Evolutionary conservation across 2,888 invertebrate species (phyloP).

Genomic region (Callimorpha dominula): DNA sequence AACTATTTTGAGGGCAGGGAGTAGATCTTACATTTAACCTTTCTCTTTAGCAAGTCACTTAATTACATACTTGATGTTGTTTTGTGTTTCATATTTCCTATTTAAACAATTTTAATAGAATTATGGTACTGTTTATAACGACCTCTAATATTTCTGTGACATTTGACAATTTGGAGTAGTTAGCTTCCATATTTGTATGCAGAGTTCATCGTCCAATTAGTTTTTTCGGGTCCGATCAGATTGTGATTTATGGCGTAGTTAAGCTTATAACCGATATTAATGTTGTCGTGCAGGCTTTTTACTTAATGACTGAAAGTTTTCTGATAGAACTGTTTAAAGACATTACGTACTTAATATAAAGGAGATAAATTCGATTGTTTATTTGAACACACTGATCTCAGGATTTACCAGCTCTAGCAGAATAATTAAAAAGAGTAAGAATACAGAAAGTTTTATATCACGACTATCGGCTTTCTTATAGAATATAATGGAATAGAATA

Average conservation of each 20-base stretch:
- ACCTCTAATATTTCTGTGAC: slow-evolving; percentile 21
- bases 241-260: slow-evolving; percentile 61
- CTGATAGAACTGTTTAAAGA: not conserved
- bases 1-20: no score
- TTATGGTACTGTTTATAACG: no score
- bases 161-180: slow-evolving; percentile 15
- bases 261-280: slow-evolving; percentile 62
- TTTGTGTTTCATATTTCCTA: slow-evolving; percentile 22
- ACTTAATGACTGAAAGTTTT: slow-evolving; percentile 13
- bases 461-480: no score
- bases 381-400: no score
- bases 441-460: no score
- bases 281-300: slow-evolving; percentile 36
- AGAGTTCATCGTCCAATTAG: slow-evolving; percentile 26
- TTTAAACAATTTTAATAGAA: slow-evolving; percentile 1
- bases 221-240: slow-evolving; percentile 53
- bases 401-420: no score
- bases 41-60: no score
- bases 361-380: not conserved
- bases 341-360: not conserved
- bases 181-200: slow-evolving; percentile 10
- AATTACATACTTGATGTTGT: not conserved
- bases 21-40: no score
- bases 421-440: no score
- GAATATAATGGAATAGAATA: no score